Percentiles rank a stretch among this genome's conserved stretches.
phyloP scores from a whole-genome alignment of 2,113 vertebrate genomes.

The Morone saxatilis region DNA sequence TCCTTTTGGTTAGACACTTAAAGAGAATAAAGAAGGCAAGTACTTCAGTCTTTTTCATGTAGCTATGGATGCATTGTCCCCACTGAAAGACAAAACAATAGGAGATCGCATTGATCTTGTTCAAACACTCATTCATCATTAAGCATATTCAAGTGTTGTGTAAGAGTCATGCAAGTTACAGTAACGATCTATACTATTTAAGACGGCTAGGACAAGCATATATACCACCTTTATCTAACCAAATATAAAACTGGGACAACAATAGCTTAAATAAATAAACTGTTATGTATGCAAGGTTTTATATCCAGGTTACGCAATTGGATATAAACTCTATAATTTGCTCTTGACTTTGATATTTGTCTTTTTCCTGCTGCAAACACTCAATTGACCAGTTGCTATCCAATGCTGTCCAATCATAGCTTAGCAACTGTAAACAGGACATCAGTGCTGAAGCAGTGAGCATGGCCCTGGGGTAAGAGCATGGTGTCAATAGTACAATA shows the following conservation, averaged over 20 bases:
- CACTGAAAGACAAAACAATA: not conserved
- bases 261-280: not conserved
- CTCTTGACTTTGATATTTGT: not conserved
- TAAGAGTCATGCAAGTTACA: not conserved
- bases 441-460: too few species aligned
- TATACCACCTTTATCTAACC: not conserved
- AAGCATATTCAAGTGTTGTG: not conserved
- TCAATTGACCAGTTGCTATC: not conserved
- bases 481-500: too few species aligned
- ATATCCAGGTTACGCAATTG: not conserved
- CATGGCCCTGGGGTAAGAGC: too few species aligned
- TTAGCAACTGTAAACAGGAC: too few species aligned
- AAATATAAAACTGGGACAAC: not conserved
- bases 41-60: conserved; percentile 11
- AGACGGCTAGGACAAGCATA: not conserved
- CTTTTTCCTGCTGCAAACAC: too few species aligned
- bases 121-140: conserved; percentile 16
- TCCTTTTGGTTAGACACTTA: not conserved
- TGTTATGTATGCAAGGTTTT: not conserved
- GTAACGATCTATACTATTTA: not conserved
- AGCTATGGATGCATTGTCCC: not conserved
- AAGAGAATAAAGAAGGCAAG: conserved; percentile 18
- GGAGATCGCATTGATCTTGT: not conserved
- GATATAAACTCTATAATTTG: not conserved
- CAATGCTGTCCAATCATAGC: too few species aligned